Percentiles rank a stretch among this genome's conserved stretches.
Evolutionary conservation across 2,797 vertebrate genomes (phyloP).

Genomic region (Peromyscus eremicus): DNA sequence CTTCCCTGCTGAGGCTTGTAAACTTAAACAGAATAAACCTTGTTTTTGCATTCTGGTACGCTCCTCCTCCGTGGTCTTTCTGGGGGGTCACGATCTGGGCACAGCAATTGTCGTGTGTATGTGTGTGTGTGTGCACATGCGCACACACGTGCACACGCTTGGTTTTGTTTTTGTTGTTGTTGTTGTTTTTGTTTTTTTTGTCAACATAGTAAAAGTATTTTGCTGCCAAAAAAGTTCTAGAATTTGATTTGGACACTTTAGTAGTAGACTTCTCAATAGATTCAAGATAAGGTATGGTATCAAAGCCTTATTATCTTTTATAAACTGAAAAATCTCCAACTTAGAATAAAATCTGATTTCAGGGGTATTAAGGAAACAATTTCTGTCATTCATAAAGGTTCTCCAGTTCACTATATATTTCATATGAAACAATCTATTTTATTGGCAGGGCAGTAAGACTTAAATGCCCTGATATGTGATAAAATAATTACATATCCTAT

Average conservation of each 20-base stretch:
- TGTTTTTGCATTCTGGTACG: no score
- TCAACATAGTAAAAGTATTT: conserved; percentile 5
- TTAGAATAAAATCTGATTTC: conserved; percentile 28
- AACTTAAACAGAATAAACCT: no score
- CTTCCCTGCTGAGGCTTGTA: no score
- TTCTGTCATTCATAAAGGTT: not conserved
- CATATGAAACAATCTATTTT: conserved; percentile 19
- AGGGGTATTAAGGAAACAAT: not conserved
- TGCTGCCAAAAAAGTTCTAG: not conserved
- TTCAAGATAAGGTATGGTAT: not conserved
- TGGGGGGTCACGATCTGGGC: no score
- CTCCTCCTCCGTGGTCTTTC: no score
- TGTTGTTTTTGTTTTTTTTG: no score
- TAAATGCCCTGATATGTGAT: not conserved
- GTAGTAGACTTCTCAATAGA: not conserved
- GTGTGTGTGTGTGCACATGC: no score
- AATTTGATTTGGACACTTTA: not conserved
- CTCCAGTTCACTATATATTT: not conserved
- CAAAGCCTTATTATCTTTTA: not conserved
- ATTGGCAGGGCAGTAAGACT: conserved; percentile 7
- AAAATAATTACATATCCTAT: conserved; percentile 31
- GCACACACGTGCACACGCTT: no score
- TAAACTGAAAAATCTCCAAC: not conserved
- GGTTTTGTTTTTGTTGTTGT: no score
- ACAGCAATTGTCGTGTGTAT: no score